Evolutionary conservation across 2,113 vertebrate species (phyloP), one percentile per base, ranked within the genome.

Genomic region (Salvelinus fontinalis): DNA sequence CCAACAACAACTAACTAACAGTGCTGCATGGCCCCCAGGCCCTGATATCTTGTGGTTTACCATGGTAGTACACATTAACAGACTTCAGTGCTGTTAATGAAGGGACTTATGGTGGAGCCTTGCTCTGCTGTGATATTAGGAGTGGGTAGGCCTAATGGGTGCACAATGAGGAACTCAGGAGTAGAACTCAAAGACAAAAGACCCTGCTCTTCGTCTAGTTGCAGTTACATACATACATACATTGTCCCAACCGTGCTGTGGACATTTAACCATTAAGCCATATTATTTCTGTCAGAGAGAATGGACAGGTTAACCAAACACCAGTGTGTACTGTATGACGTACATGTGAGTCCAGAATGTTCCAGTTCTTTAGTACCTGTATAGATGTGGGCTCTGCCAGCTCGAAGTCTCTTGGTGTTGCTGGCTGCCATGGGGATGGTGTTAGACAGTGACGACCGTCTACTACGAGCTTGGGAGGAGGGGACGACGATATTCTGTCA

Each of bases 401-500:
- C 84, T 93, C 94, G 65, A 86, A 75, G 81, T 3, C 9, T 85
- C 85, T 83, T 95, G 3, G 64, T 73, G 79, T 80, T 83, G 80
- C 84, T 89, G 77, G 92, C 83, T 20, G 77, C 85, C 93, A 95
- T 77, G 1, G 83, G 90, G 83, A 95, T 71, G 4, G 84, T 80
- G 75, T 87, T 93, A 31, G 93, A 94, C 83, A 90, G 16, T 26
- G 95, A 95, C 1, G 93, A 92, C 83, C 92, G 95, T 82, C 92
- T 92, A 75, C 93, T 95, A 66, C 87, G 95, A 74, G 94, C 88
- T 9, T 95, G 93, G 12, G 94, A 93, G 94, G 90, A 66, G 93
- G 92, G 8, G 92, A 94, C 14, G 93, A 90, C 68, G 86, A 84
- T 85, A 89, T 91, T 85, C 81, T 89, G 12, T 95, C 94, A 92